Evolutionary conservation across 2,797 vertebrate genomes (phyloP).

Genomic region (Rallus crepitans): DNA sequence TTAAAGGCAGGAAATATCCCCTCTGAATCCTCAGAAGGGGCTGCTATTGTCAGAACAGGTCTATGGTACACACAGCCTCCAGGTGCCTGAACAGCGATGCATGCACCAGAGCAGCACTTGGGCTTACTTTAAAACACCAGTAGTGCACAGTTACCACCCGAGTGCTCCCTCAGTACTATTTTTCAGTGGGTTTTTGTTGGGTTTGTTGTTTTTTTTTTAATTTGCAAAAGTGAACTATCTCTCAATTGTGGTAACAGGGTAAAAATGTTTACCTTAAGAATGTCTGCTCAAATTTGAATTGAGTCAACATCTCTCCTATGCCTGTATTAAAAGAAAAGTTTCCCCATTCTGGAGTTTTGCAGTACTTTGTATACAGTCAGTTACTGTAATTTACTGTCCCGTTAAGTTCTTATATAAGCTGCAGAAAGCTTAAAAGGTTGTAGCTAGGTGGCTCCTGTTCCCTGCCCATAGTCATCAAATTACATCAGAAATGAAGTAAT

Average conservation of each 20-base stretch:
- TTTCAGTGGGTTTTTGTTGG: neutral
- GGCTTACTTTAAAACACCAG: neutral
- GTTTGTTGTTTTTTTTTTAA: neutral
- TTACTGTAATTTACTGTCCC: neutral
- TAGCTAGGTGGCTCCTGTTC: neutral
- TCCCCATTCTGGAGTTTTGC: neutral
- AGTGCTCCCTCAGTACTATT: neutral
- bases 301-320: neutral
- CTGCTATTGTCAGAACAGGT: neutral
- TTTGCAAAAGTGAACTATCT: neutral
- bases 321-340: neutral
- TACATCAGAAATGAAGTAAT: constrained; percentile 22
- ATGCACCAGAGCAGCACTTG: neutral
- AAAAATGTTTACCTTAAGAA: neutral
- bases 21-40: neutral
- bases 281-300: neutral
- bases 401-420: neutral
- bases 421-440: neutral
- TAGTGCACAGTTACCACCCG: neutral
- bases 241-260: neutral
- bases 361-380: neutral
- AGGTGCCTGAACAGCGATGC: neutral
- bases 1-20: neutral
- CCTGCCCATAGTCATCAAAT: neutral
- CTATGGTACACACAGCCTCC: neutral